Evolutionary conservation across 2,113 vertebrate species (phyloP), one percentile per base, ranked within the genome.

Genomic region (Tylochromis polylepis): DNA sequence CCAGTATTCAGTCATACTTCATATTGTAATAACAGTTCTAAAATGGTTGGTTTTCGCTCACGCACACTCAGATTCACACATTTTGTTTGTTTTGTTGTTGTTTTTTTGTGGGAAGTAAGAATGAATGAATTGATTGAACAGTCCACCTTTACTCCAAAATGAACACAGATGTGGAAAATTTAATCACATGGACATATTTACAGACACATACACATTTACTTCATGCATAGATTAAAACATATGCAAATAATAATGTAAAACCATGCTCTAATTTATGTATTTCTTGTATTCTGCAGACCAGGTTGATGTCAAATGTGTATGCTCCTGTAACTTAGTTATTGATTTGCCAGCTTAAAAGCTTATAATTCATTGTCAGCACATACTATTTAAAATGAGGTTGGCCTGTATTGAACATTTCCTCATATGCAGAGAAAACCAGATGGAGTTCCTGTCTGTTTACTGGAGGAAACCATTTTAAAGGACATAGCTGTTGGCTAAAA

Each of bases 391-490:
- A 77, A 0, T 77, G 8, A 77, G 46, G 46, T 12, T 77, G 14
- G 72, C 0, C 34, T 59, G 58, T n/a, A 9, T 20, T 82, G 67
- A 56, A 56, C 49, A 75, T 84, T 79, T 79, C 53, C 53, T 51
- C 31, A 20, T 29, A 81, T 70, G 75, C 79, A 55, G 22, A 81
- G 18, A 53, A 53, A 67, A n/a, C 41, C 80, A 59, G 87, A 89
- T 84, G 75, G 60, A 62, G 60, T 80, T 46, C 51, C 31, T 4
- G 11, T 53, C 18, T 56, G 18, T 56, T 36, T 29, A 65, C 65
- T 46, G 72, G 46, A 75, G 43, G 24, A 83, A 34, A 80, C 87
- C 41, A 2, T 85, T 90, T 82, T 87, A 82, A 90, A 90, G 59
- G 70, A 59, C 84, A 87, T 62, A 24, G 62, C 85, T 88, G 20